phyloP scores from a whole-genome alignment of 2,113 vertebrate species.

The Nerophis ophidion region DNA sequence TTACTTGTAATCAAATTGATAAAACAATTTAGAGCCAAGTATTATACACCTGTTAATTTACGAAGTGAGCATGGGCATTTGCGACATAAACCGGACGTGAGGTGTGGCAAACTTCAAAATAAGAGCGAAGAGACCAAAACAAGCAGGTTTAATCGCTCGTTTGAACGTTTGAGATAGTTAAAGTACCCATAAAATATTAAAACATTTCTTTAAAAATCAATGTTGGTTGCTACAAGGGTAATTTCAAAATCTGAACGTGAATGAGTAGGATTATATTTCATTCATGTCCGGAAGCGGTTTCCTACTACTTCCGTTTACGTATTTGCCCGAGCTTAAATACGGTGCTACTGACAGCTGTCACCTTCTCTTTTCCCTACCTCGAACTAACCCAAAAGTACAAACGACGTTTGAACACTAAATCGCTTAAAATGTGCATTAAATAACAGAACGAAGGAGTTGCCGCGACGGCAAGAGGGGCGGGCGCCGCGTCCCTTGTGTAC shows the following conservation, averaged over 20 bases:
- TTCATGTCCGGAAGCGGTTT: conserved; percentile 20
- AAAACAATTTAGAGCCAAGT: too few species aligned
- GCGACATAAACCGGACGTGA: conserved; percentile 9
- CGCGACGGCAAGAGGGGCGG: not conserved
- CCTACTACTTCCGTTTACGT: not conserved
- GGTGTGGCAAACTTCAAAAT: conserved; percentile 25
- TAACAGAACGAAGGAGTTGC: not conserved
- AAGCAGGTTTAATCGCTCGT: not conserved
- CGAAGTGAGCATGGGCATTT: conserved; percentile 13
- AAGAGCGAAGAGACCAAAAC: conserved; percentile 11
- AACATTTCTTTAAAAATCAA: too few species aligned
- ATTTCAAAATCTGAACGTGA: too few species aligned
- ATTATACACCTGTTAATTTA: conserved; percentile 38
- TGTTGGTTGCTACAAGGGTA: too few species aligned
- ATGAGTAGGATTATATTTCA: conserved; percentile 11
- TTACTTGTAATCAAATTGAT: too few species aligned
- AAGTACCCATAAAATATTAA: not conserved
- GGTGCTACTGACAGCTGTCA: conserved; percentile 44
- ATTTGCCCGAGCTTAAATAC: conserved; percentile 14
- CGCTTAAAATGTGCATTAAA: not conserved
- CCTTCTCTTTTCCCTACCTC: conserved; percentile 1
- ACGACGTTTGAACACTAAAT: not conserved
- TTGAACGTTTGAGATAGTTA: not conserved
- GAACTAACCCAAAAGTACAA: not conserved
- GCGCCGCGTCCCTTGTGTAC: conserved; percentile 19